A percentile compares a stretch with the other conserved stretches of the same genome.
phyloP scores from a whole-genome alignment of 2,888 invertebrate genomes.

The Brachyptera putata region DNA sequence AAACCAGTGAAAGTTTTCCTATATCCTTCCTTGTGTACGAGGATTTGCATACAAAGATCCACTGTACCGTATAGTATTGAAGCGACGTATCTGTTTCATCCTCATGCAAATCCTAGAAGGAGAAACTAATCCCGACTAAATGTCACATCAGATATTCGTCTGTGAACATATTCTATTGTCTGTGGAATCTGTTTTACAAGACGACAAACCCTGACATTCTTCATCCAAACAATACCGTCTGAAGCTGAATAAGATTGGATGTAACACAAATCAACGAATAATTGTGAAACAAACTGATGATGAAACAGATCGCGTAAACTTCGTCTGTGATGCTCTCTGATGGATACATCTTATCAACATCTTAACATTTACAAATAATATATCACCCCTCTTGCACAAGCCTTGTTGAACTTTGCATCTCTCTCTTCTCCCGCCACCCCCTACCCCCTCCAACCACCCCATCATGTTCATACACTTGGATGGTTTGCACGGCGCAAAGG shows the following conservation, averaged over 20 bases:
- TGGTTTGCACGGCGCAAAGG: not conserved
- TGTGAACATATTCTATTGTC: not conserved
- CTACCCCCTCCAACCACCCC: too few species aligned
- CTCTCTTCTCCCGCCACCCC: too few species aligned
- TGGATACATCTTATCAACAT: conserved; percentile 15
- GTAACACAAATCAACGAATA: too few species aligned
- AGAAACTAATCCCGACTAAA: too few species aligned
- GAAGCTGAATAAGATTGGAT: too few species aligned
- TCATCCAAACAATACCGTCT: not conserved
- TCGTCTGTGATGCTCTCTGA: not conserved
- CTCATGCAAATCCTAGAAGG: too few species aligned
- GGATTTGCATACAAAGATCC: conserved; percentile 10
- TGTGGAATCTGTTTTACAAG: not conserved
- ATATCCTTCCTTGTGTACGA: not conserved
- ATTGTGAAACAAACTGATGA: conserved; percentile 18
- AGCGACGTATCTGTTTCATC: too few species aligned
- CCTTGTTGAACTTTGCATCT: not conserved
- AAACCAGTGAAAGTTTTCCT: not conserved
- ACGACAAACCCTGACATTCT: not conserved
- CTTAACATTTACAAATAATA: conserved; percentile 4
- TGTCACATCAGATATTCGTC: too few species aligned
- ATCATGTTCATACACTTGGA: too few species aligned
- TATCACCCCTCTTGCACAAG: conserved; percentile 15
- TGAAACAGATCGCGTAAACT: conserved; percentile 5
- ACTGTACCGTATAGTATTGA: not conserved